These are phyloP conservation scores for Himalopsyche japonica DNA, from an alignment of 2,888 invertebrate genomes.

Conservation along the genomic window DNA sequence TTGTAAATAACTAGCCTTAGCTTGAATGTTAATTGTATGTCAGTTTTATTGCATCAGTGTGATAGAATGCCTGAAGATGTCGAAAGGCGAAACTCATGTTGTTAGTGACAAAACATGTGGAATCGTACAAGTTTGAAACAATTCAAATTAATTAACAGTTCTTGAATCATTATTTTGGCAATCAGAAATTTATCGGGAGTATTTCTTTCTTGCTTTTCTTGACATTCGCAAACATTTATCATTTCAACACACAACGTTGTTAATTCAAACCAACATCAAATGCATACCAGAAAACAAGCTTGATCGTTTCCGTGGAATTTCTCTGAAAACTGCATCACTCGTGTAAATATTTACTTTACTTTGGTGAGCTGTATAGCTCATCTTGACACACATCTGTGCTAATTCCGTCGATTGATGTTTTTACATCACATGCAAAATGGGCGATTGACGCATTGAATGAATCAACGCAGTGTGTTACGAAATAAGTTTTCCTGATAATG, in stretches of 20 bases:
- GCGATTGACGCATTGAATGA: not conserved
- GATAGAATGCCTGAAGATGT: no score
- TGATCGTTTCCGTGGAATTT: not conserved
- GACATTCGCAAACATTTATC: not conserved
- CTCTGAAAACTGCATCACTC: not conserved
- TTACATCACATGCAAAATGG: not conserved
- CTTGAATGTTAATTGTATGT: no score
- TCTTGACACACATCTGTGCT: not conserved
- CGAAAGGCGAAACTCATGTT: no score
- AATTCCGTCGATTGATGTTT: not conserved
- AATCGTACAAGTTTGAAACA: no score
- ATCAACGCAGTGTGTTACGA: no score
- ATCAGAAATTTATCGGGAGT: not conserved
- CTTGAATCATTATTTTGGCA: not conserved
- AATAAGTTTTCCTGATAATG: no score
- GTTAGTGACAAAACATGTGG: no score
- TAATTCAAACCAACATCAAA: not conserved
- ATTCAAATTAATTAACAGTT: no score
- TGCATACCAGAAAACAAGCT: not conserved
- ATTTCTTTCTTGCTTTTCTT: not conserved
- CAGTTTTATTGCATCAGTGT: no score
- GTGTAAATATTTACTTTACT: not conserved
- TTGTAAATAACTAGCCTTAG: no score
- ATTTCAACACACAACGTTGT: not conserved
- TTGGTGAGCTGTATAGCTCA: not conserved